Evolutionary conservation across 2,797 vertebrate species (phyloP).

Genomic region (Chiroxiphia lanceolata): DNA sequence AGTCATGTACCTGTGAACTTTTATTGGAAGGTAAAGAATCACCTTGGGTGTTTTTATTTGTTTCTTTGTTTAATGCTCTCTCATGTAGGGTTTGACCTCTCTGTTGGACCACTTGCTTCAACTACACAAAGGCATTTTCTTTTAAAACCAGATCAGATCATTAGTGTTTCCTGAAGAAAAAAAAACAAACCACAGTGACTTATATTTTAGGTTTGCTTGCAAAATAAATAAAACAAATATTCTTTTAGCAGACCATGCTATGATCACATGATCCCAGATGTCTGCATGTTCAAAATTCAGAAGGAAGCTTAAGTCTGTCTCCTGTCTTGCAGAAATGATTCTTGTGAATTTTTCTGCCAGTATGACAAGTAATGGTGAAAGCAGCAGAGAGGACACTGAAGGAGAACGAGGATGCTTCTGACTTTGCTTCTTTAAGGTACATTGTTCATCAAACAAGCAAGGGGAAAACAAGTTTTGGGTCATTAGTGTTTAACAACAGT

Average conservation of each 20-base stretch:
- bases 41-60: not conserved
- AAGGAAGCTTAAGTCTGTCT: conserved; percentile 18
- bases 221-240: conserved; percentile 43
- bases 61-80: not conserved
- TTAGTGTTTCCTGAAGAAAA: not conserved
- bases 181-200: not conserved
- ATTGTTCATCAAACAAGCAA: conserved; percentile 16
- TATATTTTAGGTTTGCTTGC: not conserved
- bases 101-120: not conserved
- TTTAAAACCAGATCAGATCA: not conserved
- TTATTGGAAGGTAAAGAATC: not conserved
- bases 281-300: not conserved
- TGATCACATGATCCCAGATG: not conserved
- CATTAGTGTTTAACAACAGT: conserved; percentile 8
- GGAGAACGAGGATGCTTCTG: not conserved
- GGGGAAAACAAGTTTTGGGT: not conserved
- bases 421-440: conserved; percentile 41
- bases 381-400: not conserved
- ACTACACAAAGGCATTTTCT: not conserved
- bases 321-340: not conserved
- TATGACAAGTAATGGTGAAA: not conserved
- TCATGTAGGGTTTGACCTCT: not conserved
- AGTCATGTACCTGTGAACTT: not conserved
- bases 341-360: conserved; percentile 4
- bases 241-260: not conserved